Percentiles rank a stretch among this genome's conserved stretches.
Conservation (phyloP, 1,140 invertebrate species). For the Kradibia gibbosae region DNA sequence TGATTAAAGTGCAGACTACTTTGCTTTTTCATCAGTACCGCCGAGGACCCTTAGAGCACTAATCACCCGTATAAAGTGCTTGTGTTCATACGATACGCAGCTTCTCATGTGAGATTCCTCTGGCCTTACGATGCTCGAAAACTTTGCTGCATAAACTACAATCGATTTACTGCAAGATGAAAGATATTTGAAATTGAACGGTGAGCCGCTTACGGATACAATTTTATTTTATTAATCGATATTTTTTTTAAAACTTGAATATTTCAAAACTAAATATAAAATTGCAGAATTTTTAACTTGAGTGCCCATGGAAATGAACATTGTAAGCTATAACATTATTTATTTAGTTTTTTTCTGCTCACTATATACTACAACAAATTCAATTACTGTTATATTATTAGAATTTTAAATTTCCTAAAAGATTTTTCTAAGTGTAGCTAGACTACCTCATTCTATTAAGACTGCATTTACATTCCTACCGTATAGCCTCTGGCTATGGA, state of each 20-base stretch:
- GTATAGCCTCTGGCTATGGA: background rate
- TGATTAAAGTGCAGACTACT: conserved; percentile 41
- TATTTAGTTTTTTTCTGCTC: background rate
- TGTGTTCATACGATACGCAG: background rate
- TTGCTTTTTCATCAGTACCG: conserved; percentile 29
- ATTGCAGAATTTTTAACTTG: background rate
- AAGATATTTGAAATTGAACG: too few species aligned
- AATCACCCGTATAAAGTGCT: conserved; percentile 13
- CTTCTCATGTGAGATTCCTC: background rate
- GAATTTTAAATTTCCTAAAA: background rate
- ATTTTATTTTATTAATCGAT: background rate
- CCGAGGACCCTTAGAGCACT: background rate
- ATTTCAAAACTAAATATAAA: background rate
- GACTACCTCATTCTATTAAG: background rate
- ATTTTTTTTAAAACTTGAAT: background rate
- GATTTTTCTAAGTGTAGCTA: background rate
- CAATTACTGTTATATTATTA: background rate
- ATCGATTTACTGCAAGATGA: too few species aligned
- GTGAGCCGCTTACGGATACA: background rate
- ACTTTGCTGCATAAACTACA: background rate
- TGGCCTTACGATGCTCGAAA: background rate
- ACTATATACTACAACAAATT: background rate
- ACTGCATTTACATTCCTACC: background rate
- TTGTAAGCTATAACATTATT: background rate
- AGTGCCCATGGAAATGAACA: background rate